These are phyloP conservation scores for Homarus gammarus DNA, from an alignment of 2,888 invertebrate genomes.

Conservation along the genomic window DNA sequence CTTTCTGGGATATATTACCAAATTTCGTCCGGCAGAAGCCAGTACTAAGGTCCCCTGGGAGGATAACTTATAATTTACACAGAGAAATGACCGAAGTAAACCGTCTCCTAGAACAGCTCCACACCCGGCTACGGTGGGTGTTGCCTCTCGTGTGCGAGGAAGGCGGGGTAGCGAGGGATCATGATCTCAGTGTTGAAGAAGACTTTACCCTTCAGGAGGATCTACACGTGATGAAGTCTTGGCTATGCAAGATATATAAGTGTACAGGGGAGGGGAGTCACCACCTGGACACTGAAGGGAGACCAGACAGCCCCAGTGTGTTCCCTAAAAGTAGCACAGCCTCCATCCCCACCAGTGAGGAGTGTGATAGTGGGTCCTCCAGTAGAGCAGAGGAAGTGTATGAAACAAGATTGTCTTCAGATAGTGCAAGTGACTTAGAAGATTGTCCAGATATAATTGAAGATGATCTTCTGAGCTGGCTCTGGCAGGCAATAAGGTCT, in stretches of 20 bases:
- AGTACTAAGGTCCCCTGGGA: background rate
- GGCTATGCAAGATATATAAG: background rate
- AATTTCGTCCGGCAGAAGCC: background rate
- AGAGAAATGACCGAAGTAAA: background rate
- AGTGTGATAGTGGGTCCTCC: background rate
- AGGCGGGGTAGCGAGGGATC: background rate
- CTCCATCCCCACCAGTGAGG: background rate
- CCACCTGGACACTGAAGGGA: background rate
- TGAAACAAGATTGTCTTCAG: background rate
- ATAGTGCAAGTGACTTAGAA: background rate
- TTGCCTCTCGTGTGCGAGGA: background rate
- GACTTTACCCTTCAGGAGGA: background rate
- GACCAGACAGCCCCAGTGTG: too few species aligned
- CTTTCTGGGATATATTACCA: background rate
- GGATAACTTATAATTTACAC: background rate
- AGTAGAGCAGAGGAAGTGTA: background rate
- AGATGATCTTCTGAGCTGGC: slow-evolving; percentile 32
- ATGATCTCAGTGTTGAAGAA: background rate
- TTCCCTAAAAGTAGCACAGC: background rate
- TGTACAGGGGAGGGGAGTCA: background rate
- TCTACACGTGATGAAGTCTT: background rate
- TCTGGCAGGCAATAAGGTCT: slow-evolving; percentile 13
- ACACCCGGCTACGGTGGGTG: background rate
- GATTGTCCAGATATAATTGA: background rate
- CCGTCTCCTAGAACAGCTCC: slow-evolving; percentile 4